Evolutionary conservation across 2,797 vertebrate species (phyloP).

Genomic region (Falco concolor): DNA sequence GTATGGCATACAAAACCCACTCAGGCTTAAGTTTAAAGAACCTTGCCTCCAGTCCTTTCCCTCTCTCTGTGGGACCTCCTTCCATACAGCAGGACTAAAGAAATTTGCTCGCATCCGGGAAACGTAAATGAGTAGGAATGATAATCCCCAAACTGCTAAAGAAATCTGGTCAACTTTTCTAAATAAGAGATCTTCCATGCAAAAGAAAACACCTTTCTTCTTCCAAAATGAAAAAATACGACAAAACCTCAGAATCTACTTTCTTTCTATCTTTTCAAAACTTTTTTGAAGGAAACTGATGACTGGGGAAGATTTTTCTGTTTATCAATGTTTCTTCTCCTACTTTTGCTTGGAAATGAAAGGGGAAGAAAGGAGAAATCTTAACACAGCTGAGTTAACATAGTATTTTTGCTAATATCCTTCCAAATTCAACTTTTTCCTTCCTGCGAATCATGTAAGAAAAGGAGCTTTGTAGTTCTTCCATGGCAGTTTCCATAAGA

Average conservation of each 20-base stretch:
- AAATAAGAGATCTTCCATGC: not conserved
- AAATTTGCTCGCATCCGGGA: not conserved
- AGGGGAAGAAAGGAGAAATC: not conserved
- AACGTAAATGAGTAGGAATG: not conserved
- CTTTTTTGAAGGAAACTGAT: not conserved
- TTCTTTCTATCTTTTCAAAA: not conserved
- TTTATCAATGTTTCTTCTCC: not conserved
- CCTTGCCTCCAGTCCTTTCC: not conserved
- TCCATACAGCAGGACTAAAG: not conserved
- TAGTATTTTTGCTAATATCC: not conserved
- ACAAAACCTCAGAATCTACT: not conserved
- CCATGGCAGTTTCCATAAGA: not conserved
- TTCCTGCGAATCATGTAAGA: not conserved
- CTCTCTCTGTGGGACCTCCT: not conserved
- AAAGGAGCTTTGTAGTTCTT: not conserved
- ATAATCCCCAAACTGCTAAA: not conserved
- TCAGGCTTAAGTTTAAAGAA: not conserved
- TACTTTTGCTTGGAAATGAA: not conserved
- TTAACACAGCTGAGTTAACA: not conserved
- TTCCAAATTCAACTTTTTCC: not conserved
- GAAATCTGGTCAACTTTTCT: not conserved
- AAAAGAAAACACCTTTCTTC: not conserved
- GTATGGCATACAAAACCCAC: not conserved
- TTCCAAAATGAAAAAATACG: not conserved
- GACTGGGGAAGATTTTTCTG: not conserved